phyloP scores from a whole-genome alignment of 2,888 invertebrate species.

The Adineta ricciae region DNA sequence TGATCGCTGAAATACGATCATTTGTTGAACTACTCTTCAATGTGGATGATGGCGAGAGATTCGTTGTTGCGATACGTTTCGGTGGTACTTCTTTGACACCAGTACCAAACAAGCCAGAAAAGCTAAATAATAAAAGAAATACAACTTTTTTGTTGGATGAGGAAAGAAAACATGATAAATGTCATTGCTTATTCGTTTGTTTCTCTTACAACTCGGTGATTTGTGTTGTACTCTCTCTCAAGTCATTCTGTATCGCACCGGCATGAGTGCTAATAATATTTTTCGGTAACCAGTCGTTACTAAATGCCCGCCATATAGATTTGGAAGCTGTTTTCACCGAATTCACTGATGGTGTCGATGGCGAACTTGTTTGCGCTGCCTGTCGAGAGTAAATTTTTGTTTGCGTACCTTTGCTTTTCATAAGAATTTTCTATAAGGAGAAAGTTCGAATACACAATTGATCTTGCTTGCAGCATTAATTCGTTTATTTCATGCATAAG shows the following conservation, averaged over 20 bases:
- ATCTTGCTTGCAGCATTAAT: neutral
- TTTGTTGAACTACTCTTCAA: conserved; percentile 11
- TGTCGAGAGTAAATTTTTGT: neutral
- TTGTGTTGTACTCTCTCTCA: conserved; percentile 28
- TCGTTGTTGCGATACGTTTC: neutral
- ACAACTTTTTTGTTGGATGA: neutral
- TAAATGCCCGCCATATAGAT: neutral
- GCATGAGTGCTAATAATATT: conserved; percentile 18
- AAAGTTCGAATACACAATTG: neutral
- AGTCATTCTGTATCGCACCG: conserved; percentile 28
- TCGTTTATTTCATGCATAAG: neutral
- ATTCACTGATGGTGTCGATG: neutral
- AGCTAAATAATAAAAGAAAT: neutral
- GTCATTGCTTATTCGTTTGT: neutral
- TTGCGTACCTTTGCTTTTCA: conserved; percentile 17
- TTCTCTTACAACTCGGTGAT: conserved; percentile 21
- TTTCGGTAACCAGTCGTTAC: neutral
- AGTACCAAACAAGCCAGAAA: conserved; percentile 32
- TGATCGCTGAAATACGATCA: neutral
- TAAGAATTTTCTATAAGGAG: neutral
- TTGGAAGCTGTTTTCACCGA: neutral
- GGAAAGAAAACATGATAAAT: too few species aligned
- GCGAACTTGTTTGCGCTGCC: neutral
- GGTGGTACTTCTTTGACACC: conserved; percentile 1
- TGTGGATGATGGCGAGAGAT: neutral